These are phyloP conservation scores for Speoplatyrhinus poulsoni DNA, from an alignment of 2,113 vertebrate genomes.

Conservation along the genomic window DNA sequence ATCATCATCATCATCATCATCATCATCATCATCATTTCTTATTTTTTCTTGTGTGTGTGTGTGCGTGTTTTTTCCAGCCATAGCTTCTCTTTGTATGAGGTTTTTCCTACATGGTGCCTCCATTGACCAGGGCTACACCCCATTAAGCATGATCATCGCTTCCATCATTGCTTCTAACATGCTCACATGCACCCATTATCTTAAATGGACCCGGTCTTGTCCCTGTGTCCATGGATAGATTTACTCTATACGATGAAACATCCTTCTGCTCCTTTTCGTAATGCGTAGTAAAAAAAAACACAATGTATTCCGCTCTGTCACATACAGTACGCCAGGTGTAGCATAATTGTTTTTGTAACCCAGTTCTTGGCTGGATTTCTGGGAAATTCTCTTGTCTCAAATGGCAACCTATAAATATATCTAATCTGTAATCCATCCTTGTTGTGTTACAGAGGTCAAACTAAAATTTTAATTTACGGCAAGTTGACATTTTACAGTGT, in stretches of 20 bases:
- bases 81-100: constrained; percentile 27
- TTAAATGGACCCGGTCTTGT: not conserved
- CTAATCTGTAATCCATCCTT: too few species aligned
- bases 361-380: not conserved
- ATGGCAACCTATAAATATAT: too few species aligned
- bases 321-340: constrained; percentile 1
- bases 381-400: too few species aligned
- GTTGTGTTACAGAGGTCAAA: too few species aligned
- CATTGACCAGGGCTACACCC: constrained; percentile 45
- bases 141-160: constrained; percentile 42
- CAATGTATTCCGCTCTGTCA: constrained; percentile 7
- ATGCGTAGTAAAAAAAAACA: constrained; percentile 9
- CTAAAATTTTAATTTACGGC: not conserved
- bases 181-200: not conserved
- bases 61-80: constrained; percentile 24
- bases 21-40: too few species aligned
- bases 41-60: not conserved
- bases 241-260: too few species aligned
- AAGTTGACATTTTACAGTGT: constrained; percentile 1
- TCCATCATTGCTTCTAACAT: constrained; percentile 7
- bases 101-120: constrained; percentile 46
- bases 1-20: too few species aligned
- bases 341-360: not conserved
- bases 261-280: constrained; percentile 15
- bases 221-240: too few species aligned